Percentiles rank a stretch among this genome's conserved stretches.
These are phyloP conservation scores for Hypanus sabinus DNA, from an alignment of 2,113 vertebrate species.

Conservation along the genomic window DNA sequence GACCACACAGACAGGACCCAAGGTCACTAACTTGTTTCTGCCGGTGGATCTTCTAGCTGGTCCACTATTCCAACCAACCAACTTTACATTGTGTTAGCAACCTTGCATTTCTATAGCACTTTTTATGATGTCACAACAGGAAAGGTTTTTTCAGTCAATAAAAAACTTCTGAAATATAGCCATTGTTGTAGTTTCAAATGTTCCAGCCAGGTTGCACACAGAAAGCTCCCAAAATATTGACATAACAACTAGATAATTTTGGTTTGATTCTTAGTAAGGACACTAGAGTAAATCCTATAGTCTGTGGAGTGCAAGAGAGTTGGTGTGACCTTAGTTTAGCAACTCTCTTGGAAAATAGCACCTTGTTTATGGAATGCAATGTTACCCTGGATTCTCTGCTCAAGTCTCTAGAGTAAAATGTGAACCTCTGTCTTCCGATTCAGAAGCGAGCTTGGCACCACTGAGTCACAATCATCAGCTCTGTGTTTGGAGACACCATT, in stretches of 20 bases:
- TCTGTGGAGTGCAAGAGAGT: background rate
- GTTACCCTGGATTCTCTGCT: background rate
- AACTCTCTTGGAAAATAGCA: background rate
- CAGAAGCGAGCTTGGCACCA: background rate
- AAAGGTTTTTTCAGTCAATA: background rate
- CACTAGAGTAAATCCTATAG: background rate
- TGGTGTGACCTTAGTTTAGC: background rate
- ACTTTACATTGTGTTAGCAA: background rate
- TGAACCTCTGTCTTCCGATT: no score
- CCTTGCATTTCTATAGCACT: background rate
- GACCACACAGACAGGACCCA: no score
- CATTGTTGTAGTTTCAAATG: background rate
- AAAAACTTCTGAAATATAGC: background rate
- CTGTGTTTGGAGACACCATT: background rate
- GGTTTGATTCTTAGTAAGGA: background rate
- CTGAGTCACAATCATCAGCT: background rate
- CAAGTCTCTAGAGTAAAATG: background rate
- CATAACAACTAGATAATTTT: background rate
- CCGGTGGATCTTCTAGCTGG: no score
- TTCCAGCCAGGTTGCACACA: background rate
- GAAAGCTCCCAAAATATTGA: background rate
- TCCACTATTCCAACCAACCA: no score
- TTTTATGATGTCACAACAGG: background rate
- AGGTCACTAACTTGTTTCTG: no score
- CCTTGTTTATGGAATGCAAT: background rate